phyloP scores from a whole-genome alignment of 2,113 vertebrate genomes.

The Rhabdomys dilectus region DNA sequence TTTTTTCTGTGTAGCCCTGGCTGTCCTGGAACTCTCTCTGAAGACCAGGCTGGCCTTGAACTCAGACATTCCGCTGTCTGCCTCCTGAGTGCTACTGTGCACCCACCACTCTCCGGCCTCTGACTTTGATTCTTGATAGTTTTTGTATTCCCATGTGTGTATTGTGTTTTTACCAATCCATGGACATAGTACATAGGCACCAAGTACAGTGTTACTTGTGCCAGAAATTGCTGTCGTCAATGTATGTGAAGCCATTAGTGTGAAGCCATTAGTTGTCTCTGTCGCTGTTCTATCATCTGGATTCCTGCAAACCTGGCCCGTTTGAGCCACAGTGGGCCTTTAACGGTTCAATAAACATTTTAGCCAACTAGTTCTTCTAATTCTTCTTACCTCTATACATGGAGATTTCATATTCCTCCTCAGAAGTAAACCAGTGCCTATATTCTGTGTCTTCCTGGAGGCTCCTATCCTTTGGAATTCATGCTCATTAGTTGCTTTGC shows the following conservation, averaged over 20 bases:
- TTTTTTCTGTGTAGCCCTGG: background rate
- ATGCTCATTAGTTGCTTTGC: constrained; percentile 22
- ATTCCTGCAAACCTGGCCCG: background rate
- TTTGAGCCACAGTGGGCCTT: background rate
- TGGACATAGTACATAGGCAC: background rate
- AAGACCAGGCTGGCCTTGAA: background rate
- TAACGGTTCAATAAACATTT: background rate
- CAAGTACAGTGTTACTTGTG: background rate
- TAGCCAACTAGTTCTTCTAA: background rate
- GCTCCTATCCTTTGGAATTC: constrained; percentile 34
- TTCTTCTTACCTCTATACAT: background rate
- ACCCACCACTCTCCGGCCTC: background rate
- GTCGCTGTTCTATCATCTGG: background rate
- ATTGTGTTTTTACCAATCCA: background rate
- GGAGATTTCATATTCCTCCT: background rate
- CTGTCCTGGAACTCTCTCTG: background rate
- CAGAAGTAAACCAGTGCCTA: background rate
- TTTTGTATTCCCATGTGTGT: background rate
- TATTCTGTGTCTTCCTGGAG: background rate
- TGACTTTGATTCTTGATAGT: background rate
- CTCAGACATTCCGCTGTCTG: background rate
- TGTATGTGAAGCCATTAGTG: background rate
- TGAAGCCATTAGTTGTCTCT: background rate
- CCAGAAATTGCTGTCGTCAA: background rate
- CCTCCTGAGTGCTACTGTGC: background rate